Base-by-base conservation (phyloP, 2,797 vertebrate species). In the Myripristis jacobus region DNA sequence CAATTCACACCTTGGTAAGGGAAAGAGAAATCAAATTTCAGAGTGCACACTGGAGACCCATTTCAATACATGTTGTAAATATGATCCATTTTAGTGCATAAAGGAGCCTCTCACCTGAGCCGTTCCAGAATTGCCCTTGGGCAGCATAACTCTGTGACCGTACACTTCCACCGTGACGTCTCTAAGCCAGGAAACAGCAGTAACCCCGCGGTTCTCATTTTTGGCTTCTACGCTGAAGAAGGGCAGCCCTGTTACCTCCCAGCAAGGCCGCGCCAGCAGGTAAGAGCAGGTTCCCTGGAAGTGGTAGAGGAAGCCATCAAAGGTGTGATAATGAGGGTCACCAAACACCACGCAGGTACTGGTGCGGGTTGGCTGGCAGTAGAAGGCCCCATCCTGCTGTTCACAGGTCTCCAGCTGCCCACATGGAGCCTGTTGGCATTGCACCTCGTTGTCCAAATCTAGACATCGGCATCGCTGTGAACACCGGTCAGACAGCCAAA, bases 221-320 rank as follows among this genome's bases (percentile, higher is more conserved):
- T 99, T 99, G 89, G 98, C 97, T 88, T 99, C 97, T 77, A 99
- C 95, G 0, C 95, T 98, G 87, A 99, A 99, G 92, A 95, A 96
- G 52, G 98, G 98, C 78, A 98, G 93, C 50, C 93, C 95, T 8
- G 93, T 88, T 41, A 94, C 92, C 84, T 97, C 94, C 94, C 96
- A 95, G 90, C 98, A 99, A 58, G 97, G 97, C 72, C 95, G 94
- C 73, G 98, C 96, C 67, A 99, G 87, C 63, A 99, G 89, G 83
- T 99, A 99, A 59, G 98, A 96, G 87, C 98, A 99, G 58, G 98
- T 99, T 56, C 98, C 98, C 94, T 99, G 98, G 90, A 99, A 99
- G 91, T 99, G 97, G 91, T 98, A 99, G 85, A 99, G 96, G 91
- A 98, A 97, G 71, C 98, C 97, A 0, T 99, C 98, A 68, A 99